phyloP scores from a whole-genome alignment of 2,797 vertebrate genomes.

The Etheostoma perlongum region DNA sequence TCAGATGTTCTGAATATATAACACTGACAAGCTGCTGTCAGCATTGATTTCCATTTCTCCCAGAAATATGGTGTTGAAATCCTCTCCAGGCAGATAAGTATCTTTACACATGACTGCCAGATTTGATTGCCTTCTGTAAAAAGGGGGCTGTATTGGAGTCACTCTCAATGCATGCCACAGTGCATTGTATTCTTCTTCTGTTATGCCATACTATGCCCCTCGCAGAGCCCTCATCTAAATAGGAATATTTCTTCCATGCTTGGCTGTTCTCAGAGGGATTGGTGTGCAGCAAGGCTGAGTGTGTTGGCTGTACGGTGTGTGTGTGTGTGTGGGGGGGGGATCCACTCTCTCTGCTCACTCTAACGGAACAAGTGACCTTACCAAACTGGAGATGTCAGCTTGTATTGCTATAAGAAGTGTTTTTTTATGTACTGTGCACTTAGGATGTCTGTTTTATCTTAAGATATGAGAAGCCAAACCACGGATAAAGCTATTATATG shows the following conservation, averaged over 20 bases:
- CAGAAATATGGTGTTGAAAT: conserved; percentile 87
- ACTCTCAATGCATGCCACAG: conserved; percentile 71
- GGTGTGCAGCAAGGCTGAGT: conserved; percentile 61
- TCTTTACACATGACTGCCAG: conserved; percentile 88
- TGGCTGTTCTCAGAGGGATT: conserved; percentile 73
- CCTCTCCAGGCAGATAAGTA: conserved; percentile 87
- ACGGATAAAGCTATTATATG: background rate
- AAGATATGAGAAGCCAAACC: conserved; percentile 30
- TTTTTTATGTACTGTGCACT: conserved; percentile 56
- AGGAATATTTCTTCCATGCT: conserved; percentile 83
- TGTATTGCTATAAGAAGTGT: conserved; percentile 60
- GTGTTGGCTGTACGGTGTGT: conserved; percentile 37
- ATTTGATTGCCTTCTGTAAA: conserved; percentile 87
- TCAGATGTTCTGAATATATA: conserved; percentile 82
- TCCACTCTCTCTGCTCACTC: conserved; percentile 62
- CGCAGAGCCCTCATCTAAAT: conserved; percentile 78
- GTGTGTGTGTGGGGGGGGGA: conserved; percentile 11
- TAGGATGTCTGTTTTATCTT: conserved; percentile 62
- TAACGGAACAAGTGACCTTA: conserved; percentile 79
- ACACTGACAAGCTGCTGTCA: conserved; percentile 86
- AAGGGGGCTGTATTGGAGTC: conserved; percentile 78
- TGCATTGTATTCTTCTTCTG: conserved; percentile 77
- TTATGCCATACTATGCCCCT: conserved; percentile 75
- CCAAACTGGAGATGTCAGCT: conserved; percentile 73
- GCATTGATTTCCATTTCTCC: conserved; percentile 84